Conservation (phyloP, 2,113 vertebrate species). For the Ictidomys tridecemlineatus region DNA sequence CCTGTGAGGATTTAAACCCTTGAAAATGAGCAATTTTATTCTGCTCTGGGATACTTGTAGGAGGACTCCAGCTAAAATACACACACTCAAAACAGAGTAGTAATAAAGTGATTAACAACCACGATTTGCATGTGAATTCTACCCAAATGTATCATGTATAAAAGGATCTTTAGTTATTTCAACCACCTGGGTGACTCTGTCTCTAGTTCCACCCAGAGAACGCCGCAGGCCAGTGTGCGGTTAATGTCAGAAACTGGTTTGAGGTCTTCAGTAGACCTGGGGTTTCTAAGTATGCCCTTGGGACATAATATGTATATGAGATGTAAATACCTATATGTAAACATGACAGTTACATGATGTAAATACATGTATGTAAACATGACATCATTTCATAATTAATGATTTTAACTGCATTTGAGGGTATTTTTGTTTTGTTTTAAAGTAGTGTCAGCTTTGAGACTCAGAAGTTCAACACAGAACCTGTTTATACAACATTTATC, state of each 20-base stretch:
- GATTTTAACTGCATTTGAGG: background rate
- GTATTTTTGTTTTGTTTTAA: background rate
- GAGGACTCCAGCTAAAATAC: constrained; percentile 40
- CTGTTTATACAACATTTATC: background rate
- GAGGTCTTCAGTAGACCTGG: background rate
- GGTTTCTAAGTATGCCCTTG: background rate
- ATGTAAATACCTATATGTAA: background rate
- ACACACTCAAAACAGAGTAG: constrained; percentile 30
- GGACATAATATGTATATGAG: background rate
- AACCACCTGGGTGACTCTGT: background rate
- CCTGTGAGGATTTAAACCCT: constrained; percentile 66
- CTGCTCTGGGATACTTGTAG: background rate
- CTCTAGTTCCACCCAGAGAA: background rate
- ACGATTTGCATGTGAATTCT: too few species aligned
- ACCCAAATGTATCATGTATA: background rate
- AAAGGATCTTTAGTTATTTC: constrained; percentile 35
- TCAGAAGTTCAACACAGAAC: background rate
- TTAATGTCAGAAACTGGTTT: background rate
- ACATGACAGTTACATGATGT: background rate
- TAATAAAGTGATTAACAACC: constrained; percentile 43
- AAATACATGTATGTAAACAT: background rate
- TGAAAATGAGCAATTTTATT: constrained; percentile 62
- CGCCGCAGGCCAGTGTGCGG: background rate
- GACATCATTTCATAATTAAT: background rate
- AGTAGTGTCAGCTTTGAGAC: background rate